Percentiles rank a stretch among this genome's conserved stretches.
These are phyloP conservation scores for Tachina lurida DNA, from an alignment of 2,888 invertebrate species.

Conservation along the genomic window DNA sequence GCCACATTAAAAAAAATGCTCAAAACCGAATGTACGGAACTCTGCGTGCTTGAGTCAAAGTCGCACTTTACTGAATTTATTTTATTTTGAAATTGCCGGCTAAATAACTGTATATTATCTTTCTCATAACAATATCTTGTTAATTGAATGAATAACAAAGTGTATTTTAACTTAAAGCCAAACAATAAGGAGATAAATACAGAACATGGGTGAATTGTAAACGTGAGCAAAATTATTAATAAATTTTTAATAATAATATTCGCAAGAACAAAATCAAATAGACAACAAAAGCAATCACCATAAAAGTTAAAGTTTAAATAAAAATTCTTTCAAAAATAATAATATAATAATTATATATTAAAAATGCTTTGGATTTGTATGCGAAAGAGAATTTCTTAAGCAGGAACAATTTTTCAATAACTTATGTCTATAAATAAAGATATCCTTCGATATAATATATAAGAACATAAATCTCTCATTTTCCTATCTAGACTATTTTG, in stretches of 20 bases:
- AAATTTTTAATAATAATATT: background rate
- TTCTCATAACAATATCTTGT: constrained; percentile 37
- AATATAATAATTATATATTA: too few species aligned
- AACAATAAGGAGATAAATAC: constrained; percentile 73
- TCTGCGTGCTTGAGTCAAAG: too few species aligned
- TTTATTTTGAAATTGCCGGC: background rate
- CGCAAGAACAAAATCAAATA: constrained; percentile 25
- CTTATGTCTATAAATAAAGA: too few species aligned
- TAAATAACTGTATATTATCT: background rate
- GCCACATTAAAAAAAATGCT: too few species aligned
- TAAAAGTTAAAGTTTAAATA: background rate
- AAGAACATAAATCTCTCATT: too few species aligned
- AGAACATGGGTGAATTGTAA: constrained; percentile 80
- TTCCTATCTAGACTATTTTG: too few species aligned
- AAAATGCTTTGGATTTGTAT: too few species aligned
- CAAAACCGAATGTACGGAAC: too few species aligned
- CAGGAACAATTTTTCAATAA: background rate
- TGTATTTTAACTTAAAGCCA: constrained; percentile 25
- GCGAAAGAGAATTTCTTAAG: background rate
- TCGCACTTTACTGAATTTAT: too few species aligned
- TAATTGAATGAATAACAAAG: constrained; percentile 46
- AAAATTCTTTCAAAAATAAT: background rate
- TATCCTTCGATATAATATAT: too few species aligned
- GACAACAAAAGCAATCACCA: constrained; percentile 21
- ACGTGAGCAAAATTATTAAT: constrained; percentile 80